Evolutionary conservation across 2,113 vertebrate genomes (phyloP), one percentile per base, ranked within the genome.

Genomic region (Cairina moschata): DNA sequence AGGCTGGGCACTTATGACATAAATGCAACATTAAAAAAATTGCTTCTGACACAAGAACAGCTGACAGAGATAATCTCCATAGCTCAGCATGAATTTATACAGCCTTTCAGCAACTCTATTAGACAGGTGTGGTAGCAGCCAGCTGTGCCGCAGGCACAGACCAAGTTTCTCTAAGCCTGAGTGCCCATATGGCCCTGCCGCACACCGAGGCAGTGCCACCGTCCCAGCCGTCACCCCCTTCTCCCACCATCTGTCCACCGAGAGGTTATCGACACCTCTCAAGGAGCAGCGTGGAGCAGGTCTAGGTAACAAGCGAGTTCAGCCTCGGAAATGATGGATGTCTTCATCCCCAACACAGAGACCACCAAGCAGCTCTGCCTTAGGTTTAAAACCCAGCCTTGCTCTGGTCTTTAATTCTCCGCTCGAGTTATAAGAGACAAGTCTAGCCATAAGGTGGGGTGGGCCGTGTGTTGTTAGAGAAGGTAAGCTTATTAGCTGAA

Each of bases 31-130:
- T 72, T 79, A 79, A 60, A 96, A 96, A 66, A 91, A 91, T 72
- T 91, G 80, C 83, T 86, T 84, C 73, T 94, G 90, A 94, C 76
- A 81, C 50, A 62, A 73, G 88, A 95, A 71, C 86, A 95, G 94
- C 91, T 93, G 92, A 93, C 71, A 79, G 83, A 86, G 62, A 97
- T 91, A 91, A 95, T 91, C 86, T 92, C 95, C 67, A 36, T n/a
- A 94, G 92, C 91, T 91, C 96, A 92, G 83, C 92, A 87, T 36
- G 92, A 87, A 96, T 93, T 89, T 87, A 89, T 76, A 95, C 3
- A 55, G 81, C 62, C 58, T 94, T 94, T 94, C 93, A 94, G 88
- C 83, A 73, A 50, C 77, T 91, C 92, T 42, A 62, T 91, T 59
- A 87, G 91, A 83, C 93, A 95, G 88, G 92, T 94, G 88, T 92